Percentiles rank a stretch among this genome's conserved stretches.
phyloP scores from a whole-genome alignment of 2,888 invertebrate genomes.

The Megaustenia siamemsis region DNA sequence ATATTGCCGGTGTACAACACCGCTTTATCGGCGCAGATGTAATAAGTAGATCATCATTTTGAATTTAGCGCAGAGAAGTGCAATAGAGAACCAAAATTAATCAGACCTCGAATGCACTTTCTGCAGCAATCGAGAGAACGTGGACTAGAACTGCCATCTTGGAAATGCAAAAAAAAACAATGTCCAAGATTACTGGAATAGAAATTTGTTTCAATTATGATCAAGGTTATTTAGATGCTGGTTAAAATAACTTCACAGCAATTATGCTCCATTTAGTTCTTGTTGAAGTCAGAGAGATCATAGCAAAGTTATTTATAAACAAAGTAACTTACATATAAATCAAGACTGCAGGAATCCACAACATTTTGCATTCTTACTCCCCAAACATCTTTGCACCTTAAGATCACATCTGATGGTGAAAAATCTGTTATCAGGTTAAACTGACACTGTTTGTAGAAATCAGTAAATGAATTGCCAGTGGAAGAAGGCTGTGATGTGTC shows the following conservation, averaged over 20 bases:
- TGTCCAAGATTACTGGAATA: too few species aligned
- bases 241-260: neutral
- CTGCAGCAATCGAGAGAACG: too few species aligned
- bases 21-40: too few species aligned
- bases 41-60: too few species aligned
- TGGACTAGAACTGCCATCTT: too few species aligned
- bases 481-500: slow-evolving; percentile 31
- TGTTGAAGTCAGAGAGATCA: neutral
- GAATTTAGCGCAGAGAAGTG: too few species aligned
- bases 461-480: neutral
- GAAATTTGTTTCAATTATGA: too few species aligned
- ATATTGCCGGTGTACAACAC: too few species aligned
- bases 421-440: neutral
- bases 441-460: slow-evolving; percentile 36
- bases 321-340: slow-evolving; percentile 54
- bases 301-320: neutral
- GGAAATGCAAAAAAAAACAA: too few species aligned
- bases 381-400: slow-evolving; percentile 35
- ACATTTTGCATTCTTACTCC: slow-evolving; percentile 47
- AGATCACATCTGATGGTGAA: neutral
- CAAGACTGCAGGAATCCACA: slow-evolving; percentile 55
- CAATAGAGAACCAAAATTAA: too few species aligned
- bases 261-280: neutral
- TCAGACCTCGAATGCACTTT: too few species aligned
- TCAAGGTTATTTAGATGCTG: too few species aligned